Conservation (phyloP, 2,113 vertebrate species). For the Macaca mulatta region DNA sequence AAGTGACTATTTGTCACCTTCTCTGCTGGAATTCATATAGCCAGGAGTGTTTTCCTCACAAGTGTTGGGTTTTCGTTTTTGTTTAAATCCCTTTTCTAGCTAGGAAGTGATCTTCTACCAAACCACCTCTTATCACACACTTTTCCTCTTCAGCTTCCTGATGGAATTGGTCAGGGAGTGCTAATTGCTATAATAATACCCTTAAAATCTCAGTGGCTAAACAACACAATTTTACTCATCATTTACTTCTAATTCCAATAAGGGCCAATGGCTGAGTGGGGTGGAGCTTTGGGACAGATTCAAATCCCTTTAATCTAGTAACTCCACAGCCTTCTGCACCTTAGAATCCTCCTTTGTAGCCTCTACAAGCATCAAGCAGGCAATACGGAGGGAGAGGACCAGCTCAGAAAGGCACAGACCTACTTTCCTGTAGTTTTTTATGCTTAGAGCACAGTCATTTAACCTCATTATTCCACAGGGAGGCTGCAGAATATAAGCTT, state of each 20-base stretch:
- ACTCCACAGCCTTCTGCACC: background rate
- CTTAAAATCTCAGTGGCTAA: background rate
- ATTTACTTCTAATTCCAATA: background rate
- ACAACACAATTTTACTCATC: background rate
- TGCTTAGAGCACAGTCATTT: background rate
- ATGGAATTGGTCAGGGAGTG: background rate
- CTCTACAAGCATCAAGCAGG: background rate
- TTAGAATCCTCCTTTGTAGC: background rate
- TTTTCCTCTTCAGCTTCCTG: background rate
- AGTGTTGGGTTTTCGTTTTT: background rate
- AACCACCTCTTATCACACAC: background rate
- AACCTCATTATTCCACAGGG: fast-evolving
- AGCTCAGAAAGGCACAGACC: background rate
- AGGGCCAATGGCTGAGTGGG: fast-evolving
- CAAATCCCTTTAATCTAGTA: background rate
- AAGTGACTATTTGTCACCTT: background rate
- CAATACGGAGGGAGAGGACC: fast-evolving
- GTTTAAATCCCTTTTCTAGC: background rate
- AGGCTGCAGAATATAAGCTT: background rate
- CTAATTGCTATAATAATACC: background rate
- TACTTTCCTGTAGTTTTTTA: background rate
- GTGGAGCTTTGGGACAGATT: fast-evolving
- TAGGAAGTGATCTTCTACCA: background rate
- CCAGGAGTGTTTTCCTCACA: background rate
- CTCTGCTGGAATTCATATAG: background rate